A percentile compares a stretch with the other conserved stretches of the same genome.
Conservation (phyloP, 2,113 vertebrate species). For the Entomyzon cyanotis region DNA sequence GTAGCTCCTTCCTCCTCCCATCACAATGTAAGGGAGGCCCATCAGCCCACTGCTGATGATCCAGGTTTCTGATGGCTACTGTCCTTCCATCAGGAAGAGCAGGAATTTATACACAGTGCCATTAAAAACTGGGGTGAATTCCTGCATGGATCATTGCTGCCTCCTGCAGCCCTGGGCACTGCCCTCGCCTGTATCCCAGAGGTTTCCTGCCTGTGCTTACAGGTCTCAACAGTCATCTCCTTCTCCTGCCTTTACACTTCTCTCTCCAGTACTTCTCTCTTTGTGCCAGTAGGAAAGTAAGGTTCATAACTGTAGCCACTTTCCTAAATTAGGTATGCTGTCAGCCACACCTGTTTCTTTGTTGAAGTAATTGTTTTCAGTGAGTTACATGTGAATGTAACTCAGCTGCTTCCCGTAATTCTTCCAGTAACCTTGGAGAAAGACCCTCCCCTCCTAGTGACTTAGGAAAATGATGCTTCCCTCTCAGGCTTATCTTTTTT, state of each 20-base stretch:
- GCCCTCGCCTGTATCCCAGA: background rate
- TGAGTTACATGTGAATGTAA: background rate
- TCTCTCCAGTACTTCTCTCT: background rate
- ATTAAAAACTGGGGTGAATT: background rate
- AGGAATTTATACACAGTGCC: background rate
- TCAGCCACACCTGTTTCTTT: background rate
- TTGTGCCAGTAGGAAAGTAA: background rate
- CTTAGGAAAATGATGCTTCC: background rate
- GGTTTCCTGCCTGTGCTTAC: background rate
- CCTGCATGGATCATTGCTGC: background rate
- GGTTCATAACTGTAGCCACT: background rate
- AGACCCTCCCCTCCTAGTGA: background rate
- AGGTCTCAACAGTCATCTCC: background rate
- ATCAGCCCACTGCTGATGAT: background rate
- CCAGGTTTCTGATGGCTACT: background rate
- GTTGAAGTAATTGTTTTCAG: background rate
- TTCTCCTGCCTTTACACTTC: background rate
- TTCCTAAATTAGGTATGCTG: background rate
- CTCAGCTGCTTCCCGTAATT: background rate
- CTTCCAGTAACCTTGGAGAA: background rate
- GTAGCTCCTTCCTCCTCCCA: background rate
- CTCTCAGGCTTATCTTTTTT: background rate
- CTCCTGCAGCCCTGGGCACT: background rate
- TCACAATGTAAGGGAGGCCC: rapidly evolving
- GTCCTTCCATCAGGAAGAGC: background rate